These are phyloP conservation scores for Polietes domitor DNA, from an alignment of 2,888 invertebrate species.

Conservation along the genomic window DNA sequence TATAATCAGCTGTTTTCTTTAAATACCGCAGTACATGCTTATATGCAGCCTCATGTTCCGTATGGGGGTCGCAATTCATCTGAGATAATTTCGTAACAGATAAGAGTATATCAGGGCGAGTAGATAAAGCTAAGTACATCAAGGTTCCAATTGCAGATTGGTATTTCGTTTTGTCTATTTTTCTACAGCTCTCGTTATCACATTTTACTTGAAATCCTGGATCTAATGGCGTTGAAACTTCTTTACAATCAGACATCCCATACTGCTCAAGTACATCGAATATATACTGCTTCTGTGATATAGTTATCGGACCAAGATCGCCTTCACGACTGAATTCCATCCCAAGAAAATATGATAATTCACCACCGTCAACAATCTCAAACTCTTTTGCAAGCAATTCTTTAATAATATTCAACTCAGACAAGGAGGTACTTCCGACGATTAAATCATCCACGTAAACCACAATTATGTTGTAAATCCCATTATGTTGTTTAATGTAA, in stretches of 20 bases:
- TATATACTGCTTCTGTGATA: slow-evolving; percentile 29
- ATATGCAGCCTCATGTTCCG: slow-evolving; percentile 26
- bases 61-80: slow-evolving; percentile 26
- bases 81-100: slow-evolving; percentile 33
- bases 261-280: slow-evolving; percentile 18
- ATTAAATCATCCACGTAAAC: slow-evolving; percentile 62
- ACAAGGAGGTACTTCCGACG: slow-evolving; percentile 49
- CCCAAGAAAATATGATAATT: slow-evolving; percentile 49
- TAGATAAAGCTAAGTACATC: slow-evolving; percentile 37
- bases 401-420: neutral
- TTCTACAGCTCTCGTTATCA: slow-evolving; percentile 21
- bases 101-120: slow-evolving; percentile 39
- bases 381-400: neutral
- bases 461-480: too few species aligned
- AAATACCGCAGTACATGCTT: slow-evolving; percentile 28
- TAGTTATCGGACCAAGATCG: slow-evolving; percentile 29
- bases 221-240: slow-evolving; percentile 29
- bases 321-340: slow-evolving; percentile 50
- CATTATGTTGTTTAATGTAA: neutral
- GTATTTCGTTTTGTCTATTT: slow-evolving; percentile 17
- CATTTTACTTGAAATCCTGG: slow-evolving; percentile 37
- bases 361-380: slow-evolving; percentile 27
- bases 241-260: slow-evolving; percentile 26
- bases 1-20: neutral
- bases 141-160: slow-evolving; percentile 22